Percentiles rank a stretch among this genome's conserved stretches.
Conservation (phyloP, 2,888 invertebrate genomes). For the Branchellion lobata region DNA sequence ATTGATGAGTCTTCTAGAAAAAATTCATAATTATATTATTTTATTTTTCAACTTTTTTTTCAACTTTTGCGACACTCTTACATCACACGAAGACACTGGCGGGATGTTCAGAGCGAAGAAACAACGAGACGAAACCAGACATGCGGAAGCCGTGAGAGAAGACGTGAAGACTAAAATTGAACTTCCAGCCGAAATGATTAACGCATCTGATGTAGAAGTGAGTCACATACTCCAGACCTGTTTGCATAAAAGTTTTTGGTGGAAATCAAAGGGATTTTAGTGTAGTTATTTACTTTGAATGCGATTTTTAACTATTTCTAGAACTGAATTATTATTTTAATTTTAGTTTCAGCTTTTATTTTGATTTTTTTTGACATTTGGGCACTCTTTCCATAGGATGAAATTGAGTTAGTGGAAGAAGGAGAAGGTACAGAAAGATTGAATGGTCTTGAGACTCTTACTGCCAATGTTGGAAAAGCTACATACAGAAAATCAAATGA, state of each 20-base stretch:
- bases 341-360: too few species aligned
- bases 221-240: too few species aligned
- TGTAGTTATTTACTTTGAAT: too few species aligned
- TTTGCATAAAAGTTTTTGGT: too few species aligned
- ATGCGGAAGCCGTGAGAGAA: conserved; percentile 39
- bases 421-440: neutral
- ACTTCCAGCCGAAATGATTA: conserved; percentile 40
- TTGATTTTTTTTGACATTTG: too few species aligned
- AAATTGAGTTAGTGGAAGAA: conserved; percentile 10
- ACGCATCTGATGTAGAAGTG: conserved; percentile 37
- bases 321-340: too few species aligned
- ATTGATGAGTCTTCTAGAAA: neutral
- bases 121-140: conserved; percentile 20
- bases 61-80: too few species aligned
- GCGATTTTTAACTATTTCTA: too few species aligned
- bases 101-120: conserved; percentile 44
- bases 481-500: neutral
- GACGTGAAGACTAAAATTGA: conserved; percentile 27
- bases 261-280: too few species aligned
- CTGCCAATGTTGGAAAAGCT: neutral
- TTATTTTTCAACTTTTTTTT: too few species aligned
- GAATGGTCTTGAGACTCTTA: neutral
- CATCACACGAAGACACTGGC: conserved; percentile 47
- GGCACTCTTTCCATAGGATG: conserved; percentile 6
- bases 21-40: neutral